Evolutionary conservation across 2,888 invertebrate genomes (phyloP).

Genomic region (Deroplatys truncata): DNA sequence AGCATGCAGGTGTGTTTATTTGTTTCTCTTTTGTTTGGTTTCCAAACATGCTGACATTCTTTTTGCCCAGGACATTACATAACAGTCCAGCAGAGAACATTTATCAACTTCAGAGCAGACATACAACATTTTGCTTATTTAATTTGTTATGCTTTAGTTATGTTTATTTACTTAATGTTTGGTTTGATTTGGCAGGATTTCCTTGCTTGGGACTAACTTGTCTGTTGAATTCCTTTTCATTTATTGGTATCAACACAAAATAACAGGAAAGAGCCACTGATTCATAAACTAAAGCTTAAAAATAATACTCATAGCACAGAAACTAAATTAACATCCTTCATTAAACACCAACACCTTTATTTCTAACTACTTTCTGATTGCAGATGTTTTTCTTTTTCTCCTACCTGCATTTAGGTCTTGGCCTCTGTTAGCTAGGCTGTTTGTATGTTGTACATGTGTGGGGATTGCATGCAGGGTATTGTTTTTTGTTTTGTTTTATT

Average conservation of each 20-base stretch:
- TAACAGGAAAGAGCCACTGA: neutral
- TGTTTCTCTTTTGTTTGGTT: neutral
- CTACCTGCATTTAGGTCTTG: slow-evolving; percentile 9
- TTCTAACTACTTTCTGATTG: neutral
- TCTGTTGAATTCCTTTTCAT: neutral
- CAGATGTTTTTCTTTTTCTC: neutral
- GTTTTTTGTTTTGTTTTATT: no score
- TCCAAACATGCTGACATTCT: neutral
- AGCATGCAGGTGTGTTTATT: slow-evolving; percentile 15
- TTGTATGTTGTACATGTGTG: neutral
- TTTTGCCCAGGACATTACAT: neutral
- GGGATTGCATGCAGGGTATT: neutral
- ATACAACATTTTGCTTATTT: neutral
- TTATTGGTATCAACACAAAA: neutral
- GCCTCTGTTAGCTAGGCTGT: neutral
- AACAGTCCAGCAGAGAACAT: neutral
- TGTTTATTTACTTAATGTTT: neutral
- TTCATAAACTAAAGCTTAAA: neutral
- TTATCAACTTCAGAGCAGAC: neutral
- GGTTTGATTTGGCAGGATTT: neutral
- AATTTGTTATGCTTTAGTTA: neutral
- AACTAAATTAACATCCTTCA: neutral
- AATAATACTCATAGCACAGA: neutral
- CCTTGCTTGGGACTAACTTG: neutral
- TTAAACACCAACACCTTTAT: neutral